A percentile compares a stretch with the other conserved stretches of the same genome.
Evolutionary conservation across 2,797 vertebrate species (phyloP).

Genomic region (Platalea minor): DNA sequence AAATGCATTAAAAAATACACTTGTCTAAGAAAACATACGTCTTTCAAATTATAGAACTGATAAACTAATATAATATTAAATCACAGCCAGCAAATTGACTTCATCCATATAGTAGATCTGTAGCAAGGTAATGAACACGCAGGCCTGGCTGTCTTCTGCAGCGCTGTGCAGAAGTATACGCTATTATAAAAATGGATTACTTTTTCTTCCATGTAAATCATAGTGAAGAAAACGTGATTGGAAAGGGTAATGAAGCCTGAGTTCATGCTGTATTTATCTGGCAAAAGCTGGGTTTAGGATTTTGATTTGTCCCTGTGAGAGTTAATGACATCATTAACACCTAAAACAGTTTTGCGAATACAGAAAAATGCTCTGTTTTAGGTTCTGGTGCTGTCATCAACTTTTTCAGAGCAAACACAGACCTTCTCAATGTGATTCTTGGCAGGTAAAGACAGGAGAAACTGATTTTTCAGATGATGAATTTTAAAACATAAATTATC

Average conservation of each 20-base stretch:
- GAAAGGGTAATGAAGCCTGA: not conserved
- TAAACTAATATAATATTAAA: not conserved
- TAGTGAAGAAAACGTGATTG: not conserved
- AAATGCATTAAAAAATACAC: not conserved
- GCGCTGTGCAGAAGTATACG: not conserved
- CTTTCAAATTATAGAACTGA: not conserved
- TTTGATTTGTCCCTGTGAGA: constrained; percentile 16
- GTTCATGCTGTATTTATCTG: constrained; percentile 21
- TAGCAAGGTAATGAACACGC: not conserved
- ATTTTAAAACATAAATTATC: not conserved
- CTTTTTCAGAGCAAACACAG: constrained; percentile 44
- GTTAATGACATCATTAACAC: constrained; percentile 52
- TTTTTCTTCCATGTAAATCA: not conserved
- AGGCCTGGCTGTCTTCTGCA: not conserved
- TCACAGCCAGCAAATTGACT: not conserved
- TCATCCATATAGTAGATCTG: not conserved
- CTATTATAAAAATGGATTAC: not conserved
- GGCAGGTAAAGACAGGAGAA: constrained; percentile 38
- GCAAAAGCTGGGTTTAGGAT: not conserved
- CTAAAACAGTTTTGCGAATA: not conserved
- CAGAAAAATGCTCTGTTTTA: constrained; percentile 9
- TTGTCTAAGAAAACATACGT: not conserved
- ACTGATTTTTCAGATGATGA: constrained; percentile 1
- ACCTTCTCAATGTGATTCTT: constrained; percentile 29
- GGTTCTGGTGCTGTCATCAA: constrained; percentile 41